These are phyloP conservation scores for Platanista minor DNA, from an alignment of 2,113 vertebrate genomes.

Conservation along the genomic window DNA sequence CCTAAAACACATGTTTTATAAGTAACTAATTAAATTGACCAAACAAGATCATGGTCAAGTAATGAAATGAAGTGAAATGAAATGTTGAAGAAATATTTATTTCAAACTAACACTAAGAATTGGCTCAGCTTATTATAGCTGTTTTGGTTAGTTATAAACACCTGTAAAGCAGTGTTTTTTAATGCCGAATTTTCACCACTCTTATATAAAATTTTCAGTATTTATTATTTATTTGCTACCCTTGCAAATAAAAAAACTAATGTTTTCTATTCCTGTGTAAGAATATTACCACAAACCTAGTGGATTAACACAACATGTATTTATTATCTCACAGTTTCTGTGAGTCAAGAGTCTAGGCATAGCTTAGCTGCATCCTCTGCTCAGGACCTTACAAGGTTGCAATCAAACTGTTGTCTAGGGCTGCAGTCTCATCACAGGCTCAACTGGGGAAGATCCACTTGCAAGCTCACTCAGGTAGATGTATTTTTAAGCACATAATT, in stretches of 20 bases:
- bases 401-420: neutral
- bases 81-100: neutral
- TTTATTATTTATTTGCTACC: neutral
- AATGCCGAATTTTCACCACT: neutral
- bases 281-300: neutral
- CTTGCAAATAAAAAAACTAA: neutral
- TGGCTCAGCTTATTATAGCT: neutral
- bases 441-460: neutral
- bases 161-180: neutral
- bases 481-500: neutral
- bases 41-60: neutral
- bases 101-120: neutral
- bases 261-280: neutral
- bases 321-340: neutral
- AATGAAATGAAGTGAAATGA: neutral
- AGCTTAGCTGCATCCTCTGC: neutral
- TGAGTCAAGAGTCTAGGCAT: neutral
- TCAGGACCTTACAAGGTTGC: neutral
- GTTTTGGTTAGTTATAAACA: neutral
- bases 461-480: neutral
- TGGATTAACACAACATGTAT: neutral
- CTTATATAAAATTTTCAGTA: neutral
- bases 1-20: neutral
- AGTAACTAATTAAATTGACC: neutral
- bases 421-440: neutral